Base-by-base conservation (phyloP, 1,140 invertebrate species). In the Oncopeltus fasciatus region DNA sequence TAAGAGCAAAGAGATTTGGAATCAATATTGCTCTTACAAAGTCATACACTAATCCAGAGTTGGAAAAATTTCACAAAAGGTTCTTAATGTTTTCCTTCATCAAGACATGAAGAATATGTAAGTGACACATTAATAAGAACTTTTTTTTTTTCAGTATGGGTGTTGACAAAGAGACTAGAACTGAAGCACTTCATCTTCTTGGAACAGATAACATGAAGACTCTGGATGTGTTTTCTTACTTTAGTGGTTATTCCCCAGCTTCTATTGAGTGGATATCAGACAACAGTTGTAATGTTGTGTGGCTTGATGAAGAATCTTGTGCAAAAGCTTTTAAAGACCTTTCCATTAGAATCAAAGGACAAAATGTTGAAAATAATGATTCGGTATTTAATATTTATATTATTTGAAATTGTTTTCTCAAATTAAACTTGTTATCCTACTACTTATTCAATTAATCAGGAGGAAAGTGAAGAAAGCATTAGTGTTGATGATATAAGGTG, bases 201-300 rank as follows among this genome's bases (percentile, higher is more conserved):
- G 87, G 88, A 28, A 82, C 84, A 1, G 77, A 87, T 68, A 80
- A 87, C 16, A 82, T 91, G 76, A 84, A 75, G 65, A 87, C 84
- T 28, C 80, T 83, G 72, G 86, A 91, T 73, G 78, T 91, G 27
- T 85, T 90, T 69, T 78, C 81, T 66, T 90, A 90, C 73, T 86
- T 90, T 69, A 75, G 80, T 70, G 80, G 84, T 65, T 88, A 84
- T 75, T 79, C 79, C 60, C 86, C 88, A 38, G 74, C 80, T 4
- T 79, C 80, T 1, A 77, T 91, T 44, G 88, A 92, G 74, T 90
- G 87, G 86, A 82, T 90, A 60, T 85, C 87, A 77, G 82, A 88
- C 71, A 73, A 77, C 59, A 85, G 85, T 62, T 90, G 87, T 72
- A 91, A 90, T 76, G 77, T 89, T 31, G 79, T 88, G 4, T 91